Evolutionary conservation across 2,797 vertebrate genomes (phyloP).

Genomic region (Aldrovandia affinis): DNA sequence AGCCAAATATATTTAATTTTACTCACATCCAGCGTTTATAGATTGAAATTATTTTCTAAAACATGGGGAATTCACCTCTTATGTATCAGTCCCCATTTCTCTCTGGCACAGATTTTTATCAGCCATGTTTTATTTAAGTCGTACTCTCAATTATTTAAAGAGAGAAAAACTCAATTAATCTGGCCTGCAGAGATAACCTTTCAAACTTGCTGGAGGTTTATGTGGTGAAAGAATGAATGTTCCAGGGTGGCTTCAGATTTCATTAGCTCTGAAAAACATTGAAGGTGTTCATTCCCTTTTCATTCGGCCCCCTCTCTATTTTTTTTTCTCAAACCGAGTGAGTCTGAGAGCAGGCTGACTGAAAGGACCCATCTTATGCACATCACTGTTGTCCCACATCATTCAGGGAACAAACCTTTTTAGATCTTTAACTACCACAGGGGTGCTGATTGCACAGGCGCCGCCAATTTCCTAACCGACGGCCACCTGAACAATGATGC

Average conservation of each 20-base stretch:
- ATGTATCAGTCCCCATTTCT: neutral
- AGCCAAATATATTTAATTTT: slow-evolving; percentile 26
- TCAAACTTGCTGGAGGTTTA: slow-evolving; percentile 54
- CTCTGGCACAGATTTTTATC: slow-evolving; percentile 8
- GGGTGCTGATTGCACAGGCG: slow-evolving; percentile 99
- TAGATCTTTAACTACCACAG: slow-evolving; percentile 99
- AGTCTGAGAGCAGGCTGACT: slow-evolving; percentile 81
- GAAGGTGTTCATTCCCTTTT: slow-evolving; percentile 71
- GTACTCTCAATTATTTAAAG: slow-evolving; percentile 46
- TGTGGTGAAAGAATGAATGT: slow-evolving; percentile 56
- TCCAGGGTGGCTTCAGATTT: slow-evolving; percentile 54
- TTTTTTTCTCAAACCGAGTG: slow-evolving; percentile 62
- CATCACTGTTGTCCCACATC: slow-evolving; percentile 98
- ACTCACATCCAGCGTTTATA: slow-evolving; percentile 17
- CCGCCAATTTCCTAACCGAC: slow-evolving; percentile 99
- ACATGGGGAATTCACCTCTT: neutral
- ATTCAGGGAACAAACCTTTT: slow-evolving; percentile 98
- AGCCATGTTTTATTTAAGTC: slow-evolving; percentile 34
- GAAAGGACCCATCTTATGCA: slow-evolving; percentile 91
- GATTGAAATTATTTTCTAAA: neutral
- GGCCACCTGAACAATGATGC: slow-evolving; percentile 99
- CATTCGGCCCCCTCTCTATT: slow-evolving; percentile 60
- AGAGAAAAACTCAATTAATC: slow-evolving; percentile 40
- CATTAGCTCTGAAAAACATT: slow-evolving; percentile 66
- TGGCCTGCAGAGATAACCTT: slow-evolving; percentile 44